Percentiles rank a stretch among this genome's conserved stretches.
Evolutionary conservation across 2,888 invertebrate species (phyloP).

Genomic region (Trachelus tabidus): DNA sequence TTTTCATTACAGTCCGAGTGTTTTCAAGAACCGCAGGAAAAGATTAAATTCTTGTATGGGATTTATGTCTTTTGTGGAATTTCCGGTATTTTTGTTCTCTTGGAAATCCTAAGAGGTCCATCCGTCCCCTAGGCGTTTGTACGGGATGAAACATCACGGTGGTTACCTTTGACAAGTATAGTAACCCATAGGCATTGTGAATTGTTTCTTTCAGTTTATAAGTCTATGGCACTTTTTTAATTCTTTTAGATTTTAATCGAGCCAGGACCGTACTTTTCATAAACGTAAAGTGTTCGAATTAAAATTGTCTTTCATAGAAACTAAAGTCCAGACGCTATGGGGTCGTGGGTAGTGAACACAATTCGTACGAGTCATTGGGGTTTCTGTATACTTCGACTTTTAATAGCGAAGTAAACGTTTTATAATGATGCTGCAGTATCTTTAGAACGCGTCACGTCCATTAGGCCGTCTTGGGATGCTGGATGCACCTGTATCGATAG

Average conservation of each 20-base stretch:
- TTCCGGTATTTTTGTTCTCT: neutral
- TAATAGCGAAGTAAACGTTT: slow-evolving; percentile 49
- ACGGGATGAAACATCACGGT: neutral
- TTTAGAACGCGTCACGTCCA: slow-evolving; percentile 47
- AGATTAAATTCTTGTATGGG: neutral
- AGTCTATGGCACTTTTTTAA: neutral
- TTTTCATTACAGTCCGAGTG: neutral
- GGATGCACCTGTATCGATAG: slow-evolving; percentile 42
- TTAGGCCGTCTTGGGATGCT: slow-evolving; percentile 32
- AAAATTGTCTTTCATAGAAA: neutral
- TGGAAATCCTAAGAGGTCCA: neutral
- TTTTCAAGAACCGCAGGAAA: neutral
- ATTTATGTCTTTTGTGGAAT: neutral
- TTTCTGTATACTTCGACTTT: slow-evolving; percentile 42
- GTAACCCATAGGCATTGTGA: neutral
- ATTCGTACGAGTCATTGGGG: neutral
- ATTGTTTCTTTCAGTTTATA: neutral
- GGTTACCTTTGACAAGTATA: neutral
- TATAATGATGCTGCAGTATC: slow-evolving; percentile 53
- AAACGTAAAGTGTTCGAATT: neutral
- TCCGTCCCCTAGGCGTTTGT: neutral
- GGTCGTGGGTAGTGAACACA: neutral
- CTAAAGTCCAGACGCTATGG: neutral
- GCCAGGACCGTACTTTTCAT: neutral
- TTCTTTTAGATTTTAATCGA: neutral